Evolutionary conservation across 1,140 invertebrate genomes (phyloP), one percentile per base, ranked within the genome.

Genomic region (Saccostrea glomerata): DNA sequence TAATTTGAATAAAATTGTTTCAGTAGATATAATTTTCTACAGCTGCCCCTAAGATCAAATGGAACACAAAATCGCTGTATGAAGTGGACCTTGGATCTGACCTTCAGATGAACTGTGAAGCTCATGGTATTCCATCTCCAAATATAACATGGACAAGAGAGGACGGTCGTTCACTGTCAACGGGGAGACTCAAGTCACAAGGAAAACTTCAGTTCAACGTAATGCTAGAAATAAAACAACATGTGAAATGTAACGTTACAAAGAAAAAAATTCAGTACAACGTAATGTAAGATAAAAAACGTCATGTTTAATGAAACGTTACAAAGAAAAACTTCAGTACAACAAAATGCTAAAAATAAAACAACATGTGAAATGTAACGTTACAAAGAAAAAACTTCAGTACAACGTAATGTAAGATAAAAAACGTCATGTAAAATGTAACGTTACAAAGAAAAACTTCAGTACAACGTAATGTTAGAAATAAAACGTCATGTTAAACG

Each of bases 61-160:
- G 96, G 91, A 97, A 97, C 91, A 97, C 97, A 13, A 97, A 97
- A 0, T 96, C 97, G 5, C 97, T 98, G 92, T 95, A 98, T 3
- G 97, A 97, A 95, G 96, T 97, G 13, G 96, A 97, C 30, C 97
- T 98, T 95, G 97, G 97, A 83, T 96, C 96, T 20, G 97, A 96
- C 7, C 97, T 97, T 83, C 96, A 96, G 88, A 93, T 97, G 87
- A 95, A 95, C 84, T 97, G 97, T 94, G 95, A 96, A 88, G 98
- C 98, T 7, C 96, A 96, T 87, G 98, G 98, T 2, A 97, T 97
- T 94, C 98, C 98, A 0, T 95, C 96, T 73, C 98, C 98, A 0
- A 96, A 97, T 92, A 97, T 99, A 77, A 97, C 96, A 87, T 99
- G 98, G 98, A 91, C 91, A 40, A 88, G 93, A 82, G 92, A 92